These are phyloP conservation scores for Hypselothyrea guttata DNA, from an alignment of 2,888 invertebrate species.

Conservation along the genomic window DNA sequence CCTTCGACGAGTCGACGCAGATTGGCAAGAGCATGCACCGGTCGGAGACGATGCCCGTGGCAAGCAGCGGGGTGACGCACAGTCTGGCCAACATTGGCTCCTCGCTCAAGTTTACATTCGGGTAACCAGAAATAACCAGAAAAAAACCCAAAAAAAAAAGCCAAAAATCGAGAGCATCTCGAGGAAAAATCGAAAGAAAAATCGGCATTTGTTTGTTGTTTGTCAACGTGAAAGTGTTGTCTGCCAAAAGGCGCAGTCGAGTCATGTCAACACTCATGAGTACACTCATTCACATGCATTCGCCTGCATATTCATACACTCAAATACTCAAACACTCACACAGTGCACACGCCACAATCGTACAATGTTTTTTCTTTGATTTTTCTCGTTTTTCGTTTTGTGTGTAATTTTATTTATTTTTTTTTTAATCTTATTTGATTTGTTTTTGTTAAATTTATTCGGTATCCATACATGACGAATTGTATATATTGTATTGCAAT, in stretches of 20 bases:
- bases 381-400: no score
- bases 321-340: constrained; percentile 14
- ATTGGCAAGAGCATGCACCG: constrained; percentile 85
- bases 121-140: constrained; percentile 84
- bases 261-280: no score
- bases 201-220: no score
- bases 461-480: constrained; percentile 25
- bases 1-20: constrained; percentile 84
- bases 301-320: background rate
- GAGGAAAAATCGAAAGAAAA: background rate
- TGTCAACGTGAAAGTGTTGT: background rate
- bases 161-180: background rate
- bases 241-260: no score
- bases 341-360: constrained; percentile 4
- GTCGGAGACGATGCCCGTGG: constrained; percentile 89
- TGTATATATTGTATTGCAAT: constrained; percentile 16
- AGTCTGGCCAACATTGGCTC: constrained; percentile 91
- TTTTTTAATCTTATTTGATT: no score
- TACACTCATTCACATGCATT: no score
- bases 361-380: background rate
- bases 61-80: constrained; percentile 86
- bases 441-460: constrained; percentile 42
- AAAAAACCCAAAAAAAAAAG: background rate
- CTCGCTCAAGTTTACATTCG: constrained; percentile 92
- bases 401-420: no score